Conservation (phyloP, 2,888 invertebrate species). For the Drosophila glabriapex region DNA sequence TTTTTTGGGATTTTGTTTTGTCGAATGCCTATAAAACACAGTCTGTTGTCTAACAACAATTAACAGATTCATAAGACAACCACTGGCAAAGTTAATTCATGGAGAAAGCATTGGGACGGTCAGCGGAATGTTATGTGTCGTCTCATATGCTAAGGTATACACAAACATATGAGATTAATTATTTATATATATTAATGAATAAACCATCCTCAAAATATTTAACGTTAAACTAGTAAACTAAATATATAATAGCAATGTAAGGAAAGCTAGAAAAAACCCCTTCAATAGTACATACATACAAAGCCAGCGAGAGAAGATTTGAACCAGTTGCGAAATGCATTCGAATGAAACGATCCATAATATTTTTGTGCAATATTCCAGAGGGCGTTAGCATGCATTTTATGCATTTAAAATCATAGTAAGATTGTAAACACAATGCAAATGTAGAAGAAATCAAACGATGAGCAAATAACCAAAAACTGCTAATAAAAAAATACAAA, state of each 20-base stretch:
- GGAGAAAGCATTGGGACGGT: background rate
- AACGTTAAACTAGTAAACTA: constrained; percentile 55
- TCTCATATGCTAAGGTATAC: constrained; percentile 31
- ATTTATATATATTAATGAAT: constrained; percentile 21
- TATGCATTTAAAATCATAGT: constrained; percentile 68
- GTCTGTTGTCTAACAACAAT: constrained; percentile 7
- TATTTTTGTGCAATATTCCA: constrained; percentile 75
- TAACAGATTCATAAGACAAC: constrained; percentile 12
- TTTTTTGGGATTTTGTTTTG: constrained; percentile 20
- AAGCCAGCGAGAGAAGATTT: constrained; percentile 11
- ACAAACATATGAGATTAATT: constrained; percentile 33
- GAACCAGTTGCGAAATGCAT: constrained; percentile 11
- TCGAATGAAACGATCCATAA: constrained; percentile 39
- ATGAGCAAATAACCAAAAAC: constrained; percentile 79
- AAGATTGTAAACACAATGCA: constrained; percentile 39
- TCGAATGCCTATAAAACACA: background rate
- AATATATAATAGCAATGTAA: constrained; percentile 40
- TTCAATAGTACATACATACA: constrained; percentile 2
- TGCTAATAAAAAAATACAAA: constrained; percentile 67
- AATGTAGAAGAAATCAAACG: constrained; percentile 72
- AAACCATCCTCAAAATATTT: constrained; percentile 36
- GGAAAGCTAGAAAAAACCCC: constrained; percentile 22
- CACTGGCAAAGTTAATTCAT: constrained; percentile 1
- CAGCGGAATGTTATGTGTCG: constrained; percentile 28
- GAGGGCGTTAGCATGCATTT: constrained; percentile 49